phyloP scores from a whole-genome alignment of 2,797 vertebrate genomes.

The Sardinella longiceps region DNA sequence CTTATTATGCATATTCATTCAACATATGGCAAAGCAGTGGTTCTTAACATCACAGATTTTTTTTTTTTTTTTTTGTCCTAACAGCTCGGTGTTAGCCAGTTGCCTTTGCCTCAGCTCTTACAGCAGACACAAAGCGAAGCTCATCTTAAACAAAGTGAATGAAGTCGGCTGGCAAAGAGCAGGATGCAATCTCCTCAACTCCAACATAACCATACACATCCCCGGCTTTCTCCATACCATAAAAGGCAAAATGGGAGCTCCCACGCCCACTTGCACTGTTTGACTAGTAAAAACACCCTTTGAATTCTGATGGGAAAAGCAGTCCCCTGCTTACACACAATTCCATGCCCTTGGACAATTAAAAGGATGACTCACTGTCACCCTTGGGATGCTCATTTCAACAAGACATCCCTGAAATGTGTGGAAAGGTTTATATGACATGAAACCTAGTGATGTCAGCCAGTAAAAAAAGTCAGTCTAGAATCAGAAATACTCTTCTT shows the following conservation, averaged over 20 bases:
- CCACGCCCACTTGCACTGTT: not conserved
- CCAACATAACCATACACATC: constrained; percentile 6
- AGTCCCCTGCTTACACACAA: not conserved
- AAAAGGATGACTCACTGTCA: constrained; percentile 21
- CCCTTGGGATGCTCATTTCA: constrained; percentile 5
- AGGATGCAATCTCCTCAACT: constrained; percentile 16
- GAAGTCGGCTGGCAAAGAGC: not conserved
- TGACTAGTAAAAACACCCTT: constrained; percentile 21
- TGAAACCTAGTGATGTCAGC: constrained; percentile 3
- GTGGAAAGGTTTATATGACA: not conserved
- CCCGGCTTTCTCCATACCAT: constrained; percentile 11
- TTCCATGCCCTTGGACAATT: constrained; percentile 17
- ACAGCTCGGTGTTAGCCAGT: not conserved
- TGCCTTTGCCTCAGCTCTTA: not conserved
- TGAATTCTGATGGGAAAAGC: constrained; percentile 24
- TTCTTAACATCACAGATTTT: not conserved
- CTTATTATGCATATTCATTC: not conserved
- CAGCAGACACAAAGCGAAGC: not conserved
- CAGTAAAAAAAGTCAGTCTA: not conserved
- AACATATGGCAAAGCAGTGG: not conserved
- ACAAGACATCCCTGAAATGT: not conserved
- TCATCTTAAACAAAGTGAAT: not conserved
- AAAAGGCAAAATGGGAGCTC: constrained; percentile 21
- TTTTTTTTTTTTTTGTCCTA: not conserved
- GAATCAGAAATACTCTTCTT: not conserved